These are phyloP conservation scores for Cataglyphis altisquamis DNA, from an alignment of 2,888 invertebrate genomes.

Conservation along the genomic window DNA sequence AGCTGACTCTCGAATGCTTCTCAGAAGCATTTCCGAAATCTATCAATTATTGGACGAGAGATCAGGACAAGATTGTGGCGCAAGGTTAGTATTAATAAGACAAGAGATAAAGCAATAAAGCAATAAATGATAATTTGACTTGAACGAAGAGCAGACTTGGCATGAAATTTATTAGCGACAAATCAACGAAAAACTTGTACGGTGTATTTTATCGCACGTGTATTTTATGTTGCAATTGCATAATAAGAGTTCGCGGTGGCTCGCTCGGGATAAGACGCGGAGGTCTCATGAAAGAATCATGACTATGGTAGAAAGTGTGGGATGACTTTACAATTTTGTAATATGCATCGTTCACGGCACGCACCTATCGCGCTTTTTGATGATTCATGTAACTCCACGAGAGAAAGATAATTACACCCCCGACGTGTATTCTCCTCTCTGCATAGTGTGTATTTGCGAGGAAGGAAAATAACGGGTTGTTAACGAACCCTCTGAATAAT, in stretches of 20 bases:
- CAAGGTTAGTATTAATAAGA: slow-evolving; percentile 84
- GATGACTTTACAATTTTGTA: slow-evolving; percentile 46
- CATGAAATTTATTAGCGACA: background rate
- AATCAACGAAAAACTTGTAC: background rate
- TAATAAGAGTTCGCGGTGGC: slow-evolving; percentile 7
- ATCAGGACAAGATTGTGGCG: slow-evolving; percentile 87
- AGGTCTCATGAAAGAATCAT: slow-evolving; percentile 44
- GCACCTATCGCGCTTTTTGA: slow-evolving; percentile 48
- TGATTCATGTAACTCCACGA: slow-evolving; percentile 71
- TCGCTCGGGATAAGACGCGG: background rate
- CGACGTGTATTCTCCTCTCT: slow-evolving; percentile 34
- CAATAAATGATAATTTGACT: background rate
- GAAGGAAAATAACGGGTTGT: slow-evolving; percentile 66
- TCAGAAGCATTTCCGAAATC: slow-evolving; percentile 88
- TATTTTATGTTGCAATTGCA: background rate
- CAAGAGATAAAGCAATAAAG: background rate
- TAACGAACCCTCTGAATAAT: slow-evolving; percentile 70
- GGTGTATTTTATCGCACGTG: background rate
- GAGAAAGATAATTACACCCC: slow-evolving; percentile 66
- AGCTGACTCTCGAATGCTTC: slow-evolving; percentile 87
- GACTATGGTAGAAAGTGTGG: slow-evolving; percentile 13
- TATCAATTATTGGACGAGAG: slow-evolving; percentile 88
- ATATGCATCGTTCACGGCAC: slow-evolving; percentile 38
- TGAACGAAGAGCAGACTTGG: background rate
- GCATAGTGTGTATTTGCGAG: slow-evolving; percentile 40